Evolutionary conservation across 2,113 vertebrate genomes (phyloP).

Genomic region (Nesogale talazaci): DNA sequence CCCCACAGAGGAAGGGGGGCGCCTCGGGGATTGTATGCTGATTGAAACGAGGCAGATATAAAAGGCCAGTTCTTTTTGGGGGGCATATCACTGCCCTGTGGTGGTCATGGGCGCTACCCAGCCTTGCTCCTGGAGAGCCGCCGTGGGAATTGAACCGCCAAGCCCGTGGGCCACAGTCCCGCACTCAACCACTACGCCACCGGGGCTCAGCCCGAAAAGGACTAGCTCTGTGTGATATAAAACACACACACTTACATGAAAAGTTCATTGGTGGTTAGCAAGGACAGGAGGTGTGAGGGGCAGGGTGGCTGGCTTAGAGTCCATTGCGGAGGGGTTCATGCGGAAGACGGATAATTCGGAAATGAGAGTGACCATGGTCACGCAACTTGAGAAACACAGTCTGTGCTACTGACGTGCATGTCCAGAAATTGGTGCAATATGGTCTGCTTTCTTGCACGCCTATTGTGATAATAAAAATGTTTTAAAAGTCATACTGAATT

Average conservation of each 20-base stretch:
- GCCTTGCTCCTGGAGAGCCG: no score
- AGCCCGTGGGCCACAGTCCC: no score
- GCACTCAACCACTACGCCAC: no score
- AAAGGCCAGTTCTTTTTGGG: no score
- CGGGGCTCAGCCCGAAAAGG: no score
- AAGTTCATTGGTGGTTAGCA: neutral
- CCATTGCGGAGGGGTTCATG: neutral
- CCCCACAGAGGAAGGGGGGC: neutral
- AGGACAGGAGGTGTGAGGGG: neutral
- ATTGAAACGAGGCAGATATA: neutral
- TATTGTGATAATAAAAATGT: neutral
- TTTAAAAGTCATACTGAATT: conserved; percentile 9
- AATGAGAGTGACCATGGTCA: neutral
- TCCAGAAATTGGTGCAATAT: neutral
- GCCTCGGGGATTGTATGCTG: neutral
- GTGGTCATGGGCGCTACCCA: no score
- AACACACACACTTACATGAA: neutral
- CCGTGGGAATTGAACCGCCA: no score
- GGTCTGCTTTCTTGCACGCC: neutral
- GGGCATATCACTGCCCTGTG: no score
- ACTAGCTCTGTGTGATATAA: neutral
- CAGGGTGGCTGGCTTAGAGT: no score
- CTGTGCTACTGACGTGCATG: neutral
- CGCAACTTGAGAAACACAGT: neutral
- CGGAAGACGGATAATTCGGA: neutral